Base-by-base conservation (phyloP, 2,797 vertebrate species). In the Atherinosoma microstoma region DNA sequence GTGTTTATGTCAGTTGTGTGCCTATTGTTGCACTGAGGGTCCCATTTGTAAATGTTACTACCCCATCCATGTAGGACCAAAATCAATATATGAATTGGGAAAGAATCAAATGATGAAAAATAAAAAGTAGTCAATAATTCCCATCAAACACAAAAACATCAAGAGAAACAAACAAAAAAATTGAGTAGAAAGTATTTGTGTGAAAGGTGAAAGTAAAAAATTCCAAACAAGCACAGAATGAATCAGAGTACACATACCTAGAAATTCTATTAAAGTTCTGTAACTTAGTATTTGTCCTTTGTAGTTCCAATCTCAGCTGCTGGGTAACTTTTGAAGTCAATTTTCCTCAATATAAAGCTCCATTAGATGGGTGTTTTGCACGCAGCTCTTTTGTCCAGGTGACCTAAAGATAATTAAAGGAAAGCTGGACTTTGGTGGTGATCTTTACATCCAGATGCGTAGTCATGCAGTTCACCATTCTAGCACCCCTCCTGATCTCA, bases 351-450 rank as follows among this genome's bases (percentile, higher is more conserved):
- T 62, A 53, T 70, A 49, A 84, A 81, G 58, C 77, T 79, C 22
- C 71, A 70, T 34, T 60, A 65, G 22, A 51, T 42, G 38, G 10
- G 27, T 62, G 42, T 64, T 80, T 70, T 61, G 73, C 73, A 87
- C 36, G 40, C 57, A 66, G 51, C n/a, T 35, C 38, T 45, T 58
- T 69, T 88, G 42, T 73, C 65, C 62, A 7, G 0, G 68, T 75
- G 78, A 86, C 78, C 72, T 63, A 30, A 2, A 38, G 84, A 87
- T 90, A 84, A 89, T 90, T 88, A 85, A 89, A 83, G n/a, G 32
- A 59, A 79, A 78, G 54, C 12, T 34, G 64, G 34, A 38, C 67
- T 58, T 60, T 1, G 22, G 40, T 42, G 53, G 60, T 80, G 84
- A 89, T 79, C 76, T 89, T 67, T 80, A 72, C 71, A 87, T 82